Conservation (phyloP, 2,888 invertebrate species). For the Tricholauxania praeusta region DNA sequence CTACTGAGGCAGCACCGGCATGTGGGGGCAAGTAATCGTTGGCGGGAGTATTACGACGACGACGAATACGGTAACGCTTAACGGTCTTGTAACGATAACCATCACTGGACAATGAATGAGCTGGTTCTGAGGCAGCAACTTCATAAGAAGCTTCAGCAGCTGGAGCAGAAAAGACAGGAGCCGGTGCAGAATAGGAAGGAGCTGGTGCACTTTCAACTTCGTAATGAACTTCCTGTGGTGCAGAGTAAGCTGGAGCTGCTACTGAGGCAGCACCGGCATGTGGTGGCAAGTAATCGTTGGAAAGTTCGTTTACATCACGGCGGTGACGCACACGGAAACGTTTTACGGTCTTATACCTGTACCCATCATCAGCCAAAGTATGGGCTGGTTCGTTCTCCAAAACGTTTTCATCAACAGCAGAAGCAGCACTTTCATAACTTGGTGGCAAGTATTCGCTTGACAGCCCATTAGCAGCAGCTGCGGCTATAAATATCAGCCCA, state of each 20-base stretch:
- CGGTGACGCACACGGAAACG: constrained; percentile 40
- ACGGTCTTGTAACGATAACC: constrained; percentile 34
- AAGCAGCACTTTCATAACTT: constrained; percentile 35
- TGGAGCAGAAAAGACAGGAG: constrained; percentile 33
- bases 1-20: constrained; percentile 18
- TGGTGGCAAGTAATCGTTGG: constrained; percentile 43
- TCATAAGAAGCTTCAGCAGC: constrained; percentile 34
- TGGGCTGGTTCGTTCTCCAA: constrained; percentile 41
- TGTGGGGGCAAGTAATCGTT: constrained; percentile 26
- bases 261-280: constrained; percentile 28
- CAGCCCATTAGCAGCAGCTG: constrained; percentile 29
- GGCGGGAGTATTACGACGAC: constrained; percentile 40
- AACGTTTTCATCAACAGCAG: constrained; percentile 36
- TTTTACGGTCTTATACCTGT: constrained; percentile 41
- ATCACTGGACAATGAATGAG: constrained; percentile 22
- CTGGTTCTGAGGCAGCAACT: constrained; percentile 20
- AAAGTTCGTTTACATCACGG: constrained; percentile 39
- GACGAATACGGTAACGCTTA: constrained; percentile 31
- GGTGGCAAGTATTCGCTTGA: constrained; percentile 43
- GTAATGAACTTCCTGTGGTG: neutral
- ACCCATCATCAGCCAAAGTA: constrained; percentile 39
- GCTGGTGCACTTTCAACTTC: constrained; percentile 40
- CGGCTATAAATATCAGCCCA: constrained; percentile 33
- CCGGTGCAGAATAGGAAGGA: no score
- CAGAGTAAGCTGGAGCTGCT: constrained; percentile 23